These are phyloP conservation scores for Pomatorhinus ruficollis DNA, from an alignment of 2,113 vertebrate species.

Conservation along the genomic window DNA sequence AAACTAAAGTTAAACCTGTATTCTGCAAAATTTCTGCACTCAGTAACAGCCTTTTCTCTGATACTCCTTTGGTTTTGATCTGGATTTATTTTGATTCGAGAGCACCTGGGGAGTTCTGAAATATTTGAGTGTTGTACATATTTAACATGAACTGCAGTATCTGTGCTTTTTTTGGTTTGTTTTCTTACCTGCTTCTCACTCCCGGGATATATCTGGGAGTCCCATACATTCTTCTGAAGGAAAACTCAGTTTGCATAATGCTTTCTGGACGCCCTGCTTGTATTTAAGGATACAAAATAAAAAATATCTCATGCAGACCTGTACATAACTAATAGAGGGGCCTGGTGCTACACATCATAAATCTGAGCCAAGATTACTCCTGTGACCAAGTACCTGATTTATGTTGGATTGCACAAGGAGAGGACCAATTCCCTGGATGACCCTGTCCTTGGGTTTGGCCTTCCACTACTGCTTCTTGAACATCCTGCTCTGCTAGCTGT, in stretches of 20 bases:
- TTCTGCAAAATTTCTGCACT: not conserved
- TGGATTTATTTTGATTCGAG: not conserved
- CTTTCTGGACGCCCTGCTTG: not conserved
- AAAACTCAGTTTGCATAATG: not conserved
- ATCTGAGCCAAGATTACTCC: not conserved
- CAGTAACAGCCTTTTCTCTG: not conserved
- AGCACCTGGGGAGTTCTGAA: not conserved
- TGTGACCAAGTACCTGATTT: not conserved
- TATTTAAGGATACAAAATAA: not conserved
- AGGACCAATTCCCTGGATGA: not conserved
- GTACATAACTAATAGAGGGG: not conserved
- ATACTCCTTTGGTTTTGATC: not conserved
- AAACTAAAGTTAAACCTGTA: not conserved
- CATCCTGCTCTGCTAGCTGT: not conserved
- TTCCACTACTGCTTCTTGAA: not conserved
- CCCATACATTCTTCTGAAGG: accelerated
- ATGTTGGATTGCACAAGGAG: not conserved
- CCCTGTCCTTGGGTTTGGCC: not conserved
- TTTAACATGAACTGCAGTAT: not conserved
- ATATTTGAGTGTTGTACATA: not conserved
- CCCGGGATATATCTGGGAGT: not conserved
- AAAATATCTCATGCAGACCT: not conserved
- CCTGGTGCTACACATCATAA: not conserved
- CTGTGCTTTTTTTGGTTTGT: not conserved
- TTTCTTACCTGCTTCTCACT: not conserved